Conservation (phyloP, 2,113 vertebrate genomes). For the Malurus elegans region DNA sequence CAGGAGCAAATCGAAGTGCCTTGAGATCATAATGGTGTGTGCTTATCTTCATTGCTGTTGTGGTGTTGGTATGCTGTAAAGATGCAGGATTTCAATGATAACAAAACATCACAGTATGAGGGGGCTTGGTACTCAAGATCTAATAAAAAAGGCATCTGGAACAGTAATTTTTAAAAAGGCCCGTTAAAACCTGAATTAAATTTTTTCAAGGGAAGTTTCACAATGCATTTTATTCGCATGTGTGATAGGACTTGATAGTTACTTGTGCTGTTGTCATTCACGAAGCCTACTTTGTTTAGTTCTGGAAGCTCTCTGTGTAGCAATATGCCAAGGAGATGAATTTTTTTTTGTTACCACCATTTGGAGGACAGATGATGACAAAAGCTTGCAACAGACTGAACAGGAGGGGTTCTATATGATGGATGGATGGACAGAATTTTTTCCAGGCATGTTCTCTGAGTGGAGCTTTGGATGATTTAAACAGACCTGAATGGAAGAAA, state of each 20-base stretch:
- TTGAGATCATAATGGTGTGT: background rate
- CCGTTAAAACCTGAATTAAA: background rate
- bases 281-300: background rate
- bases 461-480: background rate
- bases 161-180: background rate
- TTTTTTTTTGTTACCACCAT: background rate
- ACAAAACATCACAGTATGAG: background rate
- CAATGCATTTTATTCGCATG: background rate
- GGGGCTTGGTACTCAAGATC: too few relatives aligned
- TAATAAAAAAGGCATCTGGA: background rate
- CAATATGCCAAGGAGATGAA: fast-evolving
- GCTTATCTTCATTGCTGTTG: background rate
- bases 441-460: background rate
- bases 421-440: background rate
- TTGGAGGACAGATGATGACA: background rate
- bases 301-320: background rate
- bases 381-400: background rate
- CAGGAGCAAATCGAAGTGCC: background rate
- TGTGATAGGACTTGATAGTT: background rate
- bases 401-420: background rate
- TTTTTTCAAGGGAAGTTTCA: background rate
- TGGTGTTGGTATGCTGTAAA: background rate
- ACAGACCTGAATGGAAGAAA: background rate
- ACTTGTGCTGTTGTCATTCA: background rate
- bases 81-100: background rate